Evolutionary conservation across 2,888 invertebrate genomes (phyloP), one percentile per base, ranked within the genome.

Genomic region (Colletes collaris): DNA sequence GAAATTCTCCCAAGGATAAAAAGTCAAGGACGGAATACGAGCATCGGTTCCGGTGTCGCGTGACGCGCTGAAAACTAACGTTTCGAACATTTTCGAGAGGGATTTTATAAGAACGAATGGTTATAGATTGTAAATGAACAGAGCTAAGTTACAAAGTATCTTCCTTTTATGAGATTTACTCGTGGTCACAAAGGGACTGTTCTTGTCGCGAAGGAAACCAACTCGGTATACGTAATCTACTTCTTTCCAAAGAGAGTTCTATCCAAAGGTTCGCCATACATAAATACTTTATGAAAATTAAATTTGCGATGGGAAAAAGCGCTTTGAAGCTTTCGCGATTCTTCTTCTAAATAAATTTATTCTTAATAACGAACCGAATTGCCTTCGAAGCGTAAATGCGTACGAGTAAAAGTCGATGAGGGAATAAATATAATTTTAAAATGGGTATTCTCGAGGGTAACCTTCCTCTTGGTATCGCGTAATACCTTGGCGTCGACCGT

Each of bases 101-200:
- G 53, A 64, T 69, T 64, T 68, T 64, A 19, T 58, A 37, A 19
- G 58, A 13, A 63, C 49, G 67, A 77, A 77, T 58, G 52, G 40
- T 58, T 76, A 77, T 64, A 49, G 63, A 64, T 68, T 27, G 27
- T 27, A 27, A 27, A 27, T 27, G 68, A 58, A 64, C 49, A 13
- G 35, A 37, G 67, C 19, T 62, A 50, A 50, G 52, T 52, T 64
- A 63, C 53, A 59, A 49, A 77, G 64, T 68, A 68, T 64, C 52
- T 53, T 40, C 46, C 49, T 76, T 76, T 64, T 44, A 68, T 40
- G 35, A 64, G 77, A 69, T 76, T 64, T 59, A 19, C 46, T 11
- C 10, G 0, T 10, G 10, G 11, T 7, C 35, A 16, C n/a, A 37
- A n/a, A 37, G 44, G 46, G 19, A 19, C 52, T 35, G 59, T 49